Evolutionary conservation across 1,140 invertebrate species (phyloP).

Genomic region (Alviniconcha marisindica): DNA sequence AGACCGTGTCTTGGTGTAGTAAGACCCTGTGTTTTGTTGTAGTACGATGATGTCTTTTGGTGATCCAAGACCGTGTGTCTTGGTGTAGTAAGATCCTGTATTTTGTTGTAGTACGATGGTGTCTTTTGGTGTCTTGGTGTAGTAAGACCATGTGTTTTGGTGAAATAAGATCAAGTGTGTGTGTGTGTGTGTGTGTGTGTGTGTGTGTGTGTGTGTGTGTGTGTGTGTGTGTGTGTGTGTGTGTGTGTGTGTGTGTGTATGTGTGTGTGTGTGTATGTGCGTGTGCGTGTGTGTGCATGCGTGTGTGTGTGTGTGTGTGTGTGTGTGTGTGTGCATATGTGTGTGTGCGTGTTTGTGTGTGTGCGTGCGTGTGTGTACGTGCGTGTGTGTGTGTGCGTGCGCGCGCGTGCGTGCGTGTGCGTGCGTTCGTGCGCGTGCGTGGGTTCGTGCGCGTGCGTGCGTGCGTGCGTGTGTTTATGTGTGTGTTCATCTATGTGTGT

Average conservation of each 20-base stretch:
- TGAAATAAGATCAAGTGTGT: too few relatives aligned
- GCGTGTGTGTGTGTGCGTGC: neutral
- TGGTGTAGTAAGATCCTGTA: too few relatives aligned
- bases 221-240: neutral
- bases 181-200: neutral
- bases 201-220: too few relatives aligned
- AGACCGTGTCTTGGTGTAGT: too few relatives aligned
- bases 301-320: conserved; percentile 12
- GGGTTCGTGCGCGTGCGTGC: neutral
- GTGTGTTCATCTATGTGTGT: neutral
- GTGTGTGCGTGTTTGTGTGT: neutral
- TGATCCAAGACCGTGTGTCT: too few relatives aligned
- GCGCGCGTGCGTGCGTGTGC: neutral
- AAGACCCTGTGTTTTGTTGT: too few relatives aligned
- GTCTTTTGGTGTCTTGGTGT: too few relatives aligned
- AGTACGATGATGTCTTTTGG: too few relatives aligned
- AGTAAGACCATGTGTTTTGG: too few relatives aligned
- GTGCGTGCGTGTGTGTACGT: neutral
- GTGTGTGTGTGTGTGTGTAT: neutral
- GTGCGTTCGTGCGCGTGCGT: neutral
- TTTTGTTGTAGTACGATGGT: too few relatives aligned
- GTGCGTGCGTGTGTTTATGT: neutral
- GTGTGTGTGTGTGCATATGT: conserved; percentile 15
- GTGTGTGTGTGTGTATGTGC: neutral
- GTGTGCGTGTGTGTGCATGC: neutral